Conservation (phyloP, 2,113 vertebrate species). For the Struthio camelus region DNA sequence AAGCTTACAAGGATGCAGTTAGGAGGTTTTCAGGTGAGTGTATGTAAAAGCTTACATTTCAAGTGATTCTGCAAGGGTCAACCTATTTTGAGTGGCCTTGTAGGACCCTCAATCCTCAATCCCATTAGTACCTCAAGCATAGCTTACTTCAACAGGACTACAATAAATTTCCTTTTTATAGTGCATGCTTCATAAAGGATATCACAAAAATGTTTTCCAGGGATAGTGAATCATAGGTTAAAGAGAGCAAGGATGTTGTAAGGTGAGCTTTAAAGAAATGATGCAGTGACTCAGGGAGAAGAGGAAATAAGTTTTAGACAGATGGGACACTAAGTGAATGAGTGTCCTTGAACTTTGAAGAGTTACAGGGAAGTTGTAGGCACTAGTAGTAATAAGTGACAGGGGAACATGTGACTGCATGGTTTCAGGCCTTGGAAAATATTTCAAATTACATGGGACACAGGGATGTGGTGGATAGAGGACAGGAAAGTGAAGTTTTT, state of each 20-base stretch:
- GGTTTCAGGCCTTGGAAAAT: not conserved
- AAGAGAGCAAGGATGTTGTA: not conserved
- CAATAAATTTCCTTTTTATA: constrained; percentile 11
- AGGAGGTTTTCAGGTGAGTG: not conserved
- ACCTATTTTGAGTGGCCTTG: not conserved
- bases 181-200: not conserved
- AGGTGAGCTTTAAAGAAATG: not conserved
- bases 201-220: not conserved
- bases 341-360: not conserved
- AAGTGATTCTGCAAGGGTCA: not conserved
- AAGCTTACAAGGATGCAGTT: not conserved
- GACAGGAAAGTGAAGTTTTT: not conserved
- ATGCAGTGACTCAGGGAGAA: not conserved
- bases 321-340: not conserved
- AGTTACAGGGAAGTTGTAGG: not conserved
- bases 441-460: not conserved
- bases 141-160: not conserved
- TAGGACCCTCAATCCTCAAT: not conserved
- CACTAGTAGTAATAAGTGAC: not conserved
- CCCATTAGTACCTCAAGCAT: not conserved
- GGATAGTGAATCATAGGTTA: not conserved
- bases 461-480: not conserved
- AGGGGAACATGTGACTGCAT: not conserved
- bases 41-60: not conserved
- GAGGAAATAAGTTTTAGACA: not conserved